Evolutionary conservation across 2,113 vertebrate species (phyloP), one percentile per base, ranked within the genome.

Genomic region (Mola mola): DNA sequence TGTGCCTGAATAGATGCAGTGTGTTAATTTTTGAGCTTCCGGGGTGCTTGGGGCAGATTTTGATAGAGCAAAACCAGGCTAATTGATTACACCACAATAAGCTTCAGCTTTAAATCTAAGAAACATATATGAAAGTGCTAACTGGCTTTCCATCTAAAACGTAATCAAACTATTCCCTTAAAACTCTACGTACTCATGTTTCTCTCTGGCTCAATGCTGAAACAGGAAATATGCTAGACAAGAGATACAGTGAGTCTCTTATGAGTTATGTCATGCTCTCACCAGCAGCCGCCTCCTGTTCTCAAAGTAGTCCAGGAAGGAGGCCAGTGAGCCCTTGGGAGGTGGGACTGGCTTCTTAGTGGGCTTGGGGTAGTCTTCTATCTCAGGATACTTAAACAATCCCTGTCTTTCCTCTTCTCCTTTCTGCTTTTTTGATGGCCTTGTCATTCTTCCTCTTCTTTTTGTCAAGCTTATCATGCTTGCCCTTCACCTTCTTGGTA

Each of bases 221-320:
- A 58, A 40, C 36, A 5, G 24, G 25, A 43, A 8, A 4, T 25
- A 4, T 58, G 16, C 20, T 22, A 36, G 43, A 11, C 3, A n/a
- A 15, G 5, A 44, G 31, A 31, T 8, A 21, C 1, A 20, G 3
- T 15, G 26, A 44, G 40, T 16, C 4, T 56, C 24, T 38, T 58
- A 25, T 53, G 15, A 50, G 1, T 72, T 38, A 5, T n/a, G 60
- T 73, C 59, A 40, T 63, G 53, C 77, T 94, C 96, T 98, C 90
- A 99, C 97, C 61, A 99, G 89, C 25, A 99, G 92, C 8, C 97
- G 88, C 55, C 97, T 92, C 82, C 93, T 94, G 89, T 93, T 95
- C 88, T 98, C 95, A 86, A 99, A 98, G 84, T 96, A 94, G 21
- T 94, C 93, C 87, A 99, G 85, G 66, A 99, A 93, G 41, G 91